Percentiles rank a stretch among this genome's conserved stretches.
Conservation (phyloP, 53 echinoderm and acorn worm genomes). For the Paracentrotus lividus region DNA sequence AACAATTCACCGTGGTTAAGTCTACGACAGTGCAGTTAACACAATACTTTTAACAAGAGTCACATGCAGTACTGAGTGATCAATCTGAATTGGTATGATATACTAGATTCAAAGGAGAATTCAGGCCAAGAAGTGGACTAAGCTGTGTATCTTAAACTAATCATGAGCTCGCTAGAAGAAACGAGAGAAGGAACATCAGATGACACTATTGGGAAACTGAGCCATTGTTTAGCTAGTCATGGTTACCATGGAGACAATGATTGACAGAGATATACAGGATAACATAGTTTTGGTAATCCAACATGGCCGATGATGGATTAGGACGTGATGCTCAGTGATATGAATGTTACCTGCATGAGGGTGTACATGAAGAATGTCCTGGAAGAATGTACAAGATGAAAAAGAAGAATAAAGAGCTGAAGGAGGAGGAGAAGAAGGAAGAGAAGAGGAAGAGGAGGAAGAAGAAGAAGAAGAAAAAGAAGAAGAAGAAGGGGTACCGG, state of each 20-base stretch:
- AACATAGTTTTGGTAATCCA: not conserved
- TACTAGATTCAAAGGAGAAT: not conserved
- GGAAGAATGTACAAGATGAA: not conserved
- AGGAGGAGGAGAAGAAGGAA: not conserved
- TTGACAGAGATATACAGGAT: not conserved
- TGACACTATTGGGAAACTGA: not conserved
- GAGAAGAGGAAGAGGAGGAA: not conserved
- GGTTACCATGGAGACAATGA: slow-evolving; percentile 16
- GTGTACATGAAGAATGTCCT: not conserved
- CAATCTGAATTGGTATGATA: not conserved
- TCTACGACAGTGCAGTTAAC: too few species aligned
- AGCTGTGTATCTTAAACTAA: not conserved
- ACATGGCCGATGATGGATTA: not conserved
- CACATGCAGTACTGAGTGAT: not conserved
- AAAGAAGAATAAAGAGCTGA: not conserved
- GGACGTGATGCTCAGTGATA: not conserved
- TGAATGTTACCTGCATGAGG: not conserved
- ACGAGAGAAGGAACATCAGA: not conserved
- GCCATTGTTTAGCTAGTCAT: slow-evolving; percentile 18
- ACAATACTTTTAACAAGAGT: too few species aligned
- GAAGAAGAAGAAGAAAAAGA: not conserved
- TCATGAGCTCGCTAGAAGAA: not conserved
- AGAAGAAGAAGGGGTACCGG: not conserved
- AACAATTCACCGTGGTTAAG: too few species aligned
- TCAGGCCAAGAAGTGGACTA: not conserved